phyloP scores from a whole-genome alignment of 1,140 invertebrate genomes.

The Wasmannia auropunctata region DNA sequence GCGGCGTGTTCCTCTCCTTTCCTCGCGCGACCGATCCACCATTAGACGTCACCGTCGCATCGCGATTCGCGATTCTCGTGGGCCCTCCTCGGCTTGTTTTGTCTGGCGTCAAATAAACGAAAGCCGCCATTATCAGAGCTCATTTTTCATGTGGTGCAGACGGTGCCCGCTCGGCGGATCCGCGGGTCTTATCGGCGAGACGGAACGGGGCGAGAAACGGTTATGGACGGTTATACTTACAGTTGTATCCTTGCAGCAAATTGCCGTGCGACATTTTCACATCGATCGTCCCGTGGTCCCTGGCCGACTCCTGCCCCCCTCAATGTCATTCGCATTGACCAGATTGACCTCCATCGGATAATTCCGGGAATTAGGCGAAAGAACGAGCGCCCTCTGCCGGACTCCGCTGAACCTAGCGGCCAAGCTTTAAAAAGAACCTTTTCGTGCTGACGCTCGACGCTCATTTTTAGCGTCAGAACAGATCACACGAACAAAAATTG shows the following conservation, averaged over 20 bases:
- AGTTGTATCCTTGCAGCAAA: constrained; percentile 74
- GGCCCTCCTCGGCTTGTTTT: constrained; percentile 71
- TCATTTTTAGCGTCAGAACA: no score
- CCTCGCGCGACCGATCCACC: neutral
- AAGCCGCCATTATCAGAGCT: constrained; percentile 81
- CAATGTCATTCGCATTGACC: constrained; percentile 67
- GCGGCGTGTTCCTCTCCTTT: neutral
- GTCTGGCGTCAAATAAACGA: constrained; percentile 79
- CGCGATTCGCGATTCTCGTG: constrained; percentile 47
- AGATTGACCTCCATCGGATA: constrained; percentile 57
- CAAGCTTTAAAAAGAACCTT: no score
- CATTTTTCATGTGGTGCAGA: constrained; percentile 69
- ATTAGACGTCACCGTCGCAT: constrained; percentile 6
- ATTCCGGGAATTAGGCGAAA: neutral
- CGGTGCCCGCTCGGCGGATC: constrained; percentile 1
- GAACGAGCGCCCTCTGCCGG: constrained; percentile 55
- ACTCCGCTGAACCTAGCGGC: no score
- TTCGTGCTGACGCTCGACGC: no score
- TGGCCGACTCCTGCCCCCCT: neutral
- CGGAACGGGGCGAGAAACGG: neutral
- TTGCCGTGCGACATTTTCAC: constrained; percentile 73
- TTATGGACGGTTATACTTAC: constrained; percentile 71
- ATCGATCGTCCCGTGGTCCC: constrained; percentile 48
- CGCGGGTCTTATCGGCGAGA: neutral
- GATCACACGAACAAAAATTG: no score